Evolutionary conservation across 2,888 invertebrate genomes (phyloP).

Genomic region (Opisthograptis luteolata): DNA sequence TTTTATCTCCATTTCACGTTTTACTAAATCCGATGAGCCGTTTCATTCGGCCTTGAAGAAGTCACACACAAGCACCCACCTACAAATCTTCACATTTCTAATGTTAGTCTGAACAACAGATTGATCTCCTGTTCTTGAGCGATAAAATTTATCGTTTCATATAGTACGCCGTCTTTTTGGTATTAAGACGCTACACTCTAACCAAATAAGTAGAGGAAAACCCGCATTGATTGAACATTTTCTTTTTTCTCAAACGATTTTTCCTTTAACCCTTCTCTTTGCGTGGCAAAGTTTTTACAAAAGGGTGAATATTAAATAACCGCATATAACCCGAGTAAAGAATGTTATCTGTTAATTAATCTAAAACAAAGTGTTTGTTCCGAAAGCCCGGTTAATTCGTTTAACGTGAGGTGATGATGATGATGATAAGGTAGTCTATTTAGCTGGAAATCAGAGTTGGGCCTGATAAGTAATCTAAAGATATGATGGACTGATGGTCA

Average conservation of each 20-base stretch:
- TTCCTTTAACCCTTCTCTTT: slow-evolving; percentile 18
- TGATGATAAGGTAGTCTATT: slow-evolving; percentile 4
- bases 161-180: no score
- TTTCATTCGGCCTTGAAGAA: no score
- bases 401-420: slow-evolving; percentile 24
- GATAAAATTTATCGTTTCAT: no score
- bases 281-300: slow-evolving; percentile 23
- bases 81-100: no score
- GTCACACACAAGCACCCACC: no score
- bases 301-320: slow-evolving; percentile 37
- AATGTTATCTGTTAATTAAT: slow-evolving; percentile 37
- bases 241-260: slow-evolving; percentile 15
- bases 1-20: no score
- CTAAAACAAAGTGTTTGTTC: slow-evolving; percentile 32
- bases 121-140: no score
- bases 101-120: no score
- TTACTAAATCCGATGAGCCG: no score
- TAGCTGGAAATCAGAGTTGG: neutral
- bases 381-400: slow-evolving; percentile 23
- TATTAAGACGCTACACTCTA: no score
- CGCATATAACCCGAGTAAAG: slow-evolving; percentile 31
- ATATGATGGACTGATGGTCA: neutral
- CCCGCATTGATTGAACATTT: neutral
- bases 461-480: neutral
- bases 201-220: no score